Conservation (phyloP, 2,113 vertebrate genomes). For the Ornithorhynchus anatinus region DNA sequence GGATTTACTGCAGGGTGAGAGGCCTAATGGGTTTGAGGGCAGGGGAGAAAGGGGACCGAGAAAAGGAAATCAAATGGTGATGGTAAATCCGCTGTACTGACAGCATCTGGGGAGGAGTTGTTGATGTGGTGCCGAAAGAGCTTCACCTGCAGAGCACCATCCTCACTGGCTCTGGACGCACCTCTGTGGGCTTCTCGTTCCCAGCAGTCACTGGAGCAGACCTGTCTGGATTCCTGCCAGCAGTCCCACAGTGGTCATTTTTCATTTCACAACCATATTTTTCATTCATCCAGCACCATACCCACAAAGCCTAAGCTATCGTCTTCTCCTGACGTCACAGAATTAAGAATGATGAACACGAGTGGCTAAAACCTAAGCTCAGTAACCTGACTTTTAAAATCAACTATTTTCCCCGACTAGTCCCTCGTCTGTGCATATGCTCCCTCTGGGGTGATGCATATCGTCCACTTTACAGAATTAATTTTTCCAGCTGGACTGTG, state of each 20-base stretch:
- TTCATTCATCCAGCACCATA: background rate
- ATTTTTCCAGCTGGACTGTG: too few relatives aligned
- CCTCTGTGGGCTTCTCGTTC: background rate
- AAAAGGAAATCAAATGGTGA: too few relatives aligned
- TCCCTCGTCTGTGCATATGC: too few relatives aligned
- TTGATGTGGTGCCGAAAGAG: background rate
- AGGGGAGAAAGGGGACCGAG: background rate
- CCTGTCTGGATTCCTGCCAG: rapidly evolving
- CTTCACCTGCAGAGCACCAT: background rate
- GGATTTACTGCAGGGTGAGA: background rate
- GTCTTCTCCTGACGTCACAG: background rate
- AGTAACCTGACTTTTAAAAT: too few relatives aligned
- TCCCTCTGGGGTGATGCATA: too few relatives aligned
- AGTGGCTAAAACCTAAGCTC: too few relatives aligned
- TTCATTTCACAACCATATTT: background rate
- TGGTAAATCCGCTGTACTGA: too few relatives aligned
- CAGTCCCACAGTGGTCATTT: background rate
- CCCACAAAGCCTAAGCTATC: rapidly evolving
- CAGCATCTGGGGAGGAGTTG: rapidly evolving
- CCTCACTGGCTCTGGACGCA: background rate
- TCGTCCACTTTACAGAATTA: too few relatives aligned
- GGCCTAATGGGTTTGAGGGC: background rate
- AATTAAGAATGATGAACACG: slow-evolving; percentile 8
- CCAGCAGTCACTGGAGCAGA: background rate
- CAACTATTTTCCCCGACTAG: too few relatives aligned